Percentiles rank a stretch among this genome's conserved stretches.
Conservation (phyloP, 2,113 vertebrate species). For the Coregonus clupeaformis region DNA sequence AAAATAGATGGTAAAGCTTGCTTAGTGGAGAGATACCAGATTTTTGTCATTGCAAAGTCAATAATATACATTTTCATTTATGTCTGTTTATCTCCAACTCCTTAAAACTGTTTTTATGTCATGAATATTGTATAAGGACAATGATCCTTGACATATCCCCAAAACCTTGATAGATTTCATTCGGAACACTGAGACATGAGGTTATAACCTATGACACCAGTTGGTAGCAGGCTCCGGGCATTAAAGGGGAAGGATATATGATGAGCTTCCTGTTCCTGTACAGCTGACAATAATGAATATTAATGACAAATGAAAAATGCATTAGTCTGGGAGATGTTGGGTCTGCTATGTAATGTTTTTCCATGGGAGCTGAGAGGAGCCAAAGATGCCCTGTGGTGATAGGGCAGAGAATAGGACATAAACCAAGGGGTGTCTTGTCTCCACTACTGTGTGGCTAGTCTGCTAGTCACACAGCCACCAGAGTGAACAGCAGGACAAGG, state of each 20-base stretch:
- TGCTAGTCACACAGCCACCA: background rate
- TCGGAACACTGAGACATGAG: background rate
- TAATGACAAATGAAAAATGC: slow-evolving; percentile 4
- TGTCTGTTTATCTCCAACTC: background rate
- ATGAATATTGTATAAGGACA: background rate
- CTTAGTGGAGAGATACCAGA: background rate
- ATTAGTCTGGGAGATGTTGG: background rate
- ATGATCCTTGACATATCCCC: background rate
- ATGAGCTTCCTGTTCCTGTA: slow-evolving; percentile 6
- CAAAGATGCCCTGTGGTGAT: background rate
- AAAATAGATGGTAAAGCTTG: background rate
- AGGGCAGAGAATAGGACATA: no score
- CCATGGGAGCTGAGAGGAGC: background rate
- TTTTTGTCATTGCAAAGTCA: background rate
- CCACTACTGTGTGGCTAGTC: background rate
- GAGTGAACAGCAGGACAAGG: background rate
- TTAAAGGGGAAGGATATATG: background rate
- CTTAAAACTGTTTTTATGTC: background rate
- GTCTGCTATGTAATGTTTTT: background rate
- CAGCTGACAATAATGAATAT: background rate
- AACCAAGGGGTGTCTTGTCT: background rate
- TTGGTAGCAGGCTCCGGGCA: background rate
- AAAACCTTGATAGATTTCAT: background rate
- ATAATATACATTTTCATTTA: background rate
- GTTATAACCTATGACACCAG: no score